These are phyloP conservation scores for Coryphaenoides rupestris DNA, from an alignment of 2,113 vertebrate genomes.

Conservation along the genomic window DNA sequence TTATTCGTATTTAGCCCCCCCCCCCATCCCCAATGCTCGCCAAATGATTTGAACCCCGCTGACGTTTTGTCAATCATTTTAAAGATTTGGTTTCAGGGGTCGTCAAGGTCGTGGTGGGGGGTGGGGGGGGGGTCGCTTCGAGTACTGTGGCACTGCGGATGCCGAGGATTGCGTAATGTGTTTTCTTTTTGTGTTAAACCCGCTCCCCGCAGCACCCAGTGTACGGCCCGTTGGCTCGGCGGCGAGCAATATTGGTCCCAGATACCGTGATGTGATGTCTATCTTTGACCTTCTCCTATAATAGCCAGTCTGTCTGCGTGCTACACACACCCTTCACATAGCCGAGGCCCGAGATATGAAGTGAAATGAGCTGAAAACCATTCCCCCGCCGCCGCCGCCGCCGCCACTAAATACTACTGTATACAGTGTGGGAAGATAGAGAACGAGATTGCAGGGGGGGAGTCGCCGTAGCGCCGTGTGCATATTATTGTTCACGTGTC, in stretches of 20 bases:
- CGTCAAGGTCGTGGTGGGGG: no score
- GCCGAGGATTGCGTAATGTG: background rate
- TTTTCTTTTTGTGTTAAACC: background rate
- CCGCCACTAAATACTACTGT: conserved; percentile 36
- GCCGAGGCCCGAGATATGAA: conserved; percentile 31
- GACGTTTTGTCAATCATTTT: no score
- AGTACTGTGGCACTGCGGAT: no score
- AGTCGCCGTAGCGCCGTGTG: conserved; percentile 9
- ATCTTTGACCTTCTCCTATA: conserved; percentile 46
- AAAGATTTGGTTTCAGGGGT: no score
- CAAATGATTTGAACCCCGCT: no score
- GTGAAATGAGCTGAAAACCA: conserved; percentile 50
- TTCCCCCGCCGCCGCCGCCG: no score
- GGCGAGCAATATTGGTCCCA: conserved; percentile 40
- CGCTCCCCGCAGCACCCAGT: conserved; percentile 2
- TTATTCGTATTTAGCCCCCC: no score
- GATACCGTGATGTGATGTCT: conserved; percentile 42
- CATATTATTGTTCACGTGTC: conserved; percentile 11
- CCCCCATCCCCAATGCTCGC: no score
- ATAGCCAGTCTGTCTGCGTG: conserved; percentile 24
- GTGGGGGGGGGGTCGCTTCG: no score
- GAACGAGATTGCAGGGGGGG: conserved; percentile 20
- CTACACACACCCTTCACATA: conserved; percentile 23
- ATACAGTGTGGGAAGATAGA: conserved; percentile 42
- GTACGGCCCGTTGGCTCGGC: conserved; percentile 26